Evolutionary conservation across 23 tunicate genomes (phyloP).

Genomic region (Ascidia mentula): DNA sequence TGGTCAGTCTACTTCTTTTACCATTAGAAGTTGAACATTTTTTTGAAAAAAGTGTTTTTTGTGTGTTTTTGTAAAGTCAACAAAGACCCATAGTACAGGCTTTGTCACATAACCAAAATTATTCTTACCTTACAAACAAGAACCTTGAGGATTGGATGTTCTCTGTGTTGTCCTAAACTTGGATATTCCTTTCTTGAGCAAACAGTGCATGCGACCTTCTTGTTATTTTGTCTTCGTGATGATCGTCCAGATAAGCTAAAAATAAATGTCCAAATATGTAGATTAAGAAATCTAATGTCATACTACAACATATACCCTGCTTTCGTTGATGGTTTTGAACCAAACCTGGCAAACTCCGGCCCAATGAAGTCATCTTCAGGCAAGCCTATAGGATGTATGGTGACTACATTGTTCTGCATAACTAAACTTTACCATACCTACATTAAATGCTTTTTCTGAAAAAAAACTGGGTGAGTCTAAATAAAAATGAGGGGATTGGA

Average conservation of each 20-base stretch:
- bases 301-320: background rate
- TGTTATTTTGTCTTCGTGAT: background rate
- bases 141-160: background rate
- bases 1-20: background rate
- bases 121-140: background rate
- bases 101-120: no score
- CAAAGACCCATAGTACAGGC: no score
- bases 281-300: background rate
- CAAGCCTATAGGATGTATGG: background rate
- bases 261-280: background rate
- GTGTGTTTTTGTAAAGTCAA: no score
- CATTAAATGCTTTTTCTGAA: no score
- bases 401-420: background rate
- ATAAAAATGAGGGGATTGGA: no score
- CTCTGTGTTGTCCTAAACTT: background rate
- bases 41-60: no score
- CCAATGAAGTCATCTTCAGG: slow-evolving; percentile 1
- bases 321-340: background rate
- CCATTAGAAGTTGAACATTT: no score
- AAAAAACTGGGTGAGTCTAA: no score
- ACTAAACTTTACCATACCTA: no score
- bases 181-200: background rate
- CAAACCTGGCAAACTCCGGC: background rate
- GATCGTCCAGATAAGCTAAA: background rate
- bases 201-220: slow-evolving; percentile 2